These are phyloP conservation scores for Miltochrista miniata DNA, from an alignment of 2,888 invertebrate genomes.

Conservation along the genomic window DNA sequence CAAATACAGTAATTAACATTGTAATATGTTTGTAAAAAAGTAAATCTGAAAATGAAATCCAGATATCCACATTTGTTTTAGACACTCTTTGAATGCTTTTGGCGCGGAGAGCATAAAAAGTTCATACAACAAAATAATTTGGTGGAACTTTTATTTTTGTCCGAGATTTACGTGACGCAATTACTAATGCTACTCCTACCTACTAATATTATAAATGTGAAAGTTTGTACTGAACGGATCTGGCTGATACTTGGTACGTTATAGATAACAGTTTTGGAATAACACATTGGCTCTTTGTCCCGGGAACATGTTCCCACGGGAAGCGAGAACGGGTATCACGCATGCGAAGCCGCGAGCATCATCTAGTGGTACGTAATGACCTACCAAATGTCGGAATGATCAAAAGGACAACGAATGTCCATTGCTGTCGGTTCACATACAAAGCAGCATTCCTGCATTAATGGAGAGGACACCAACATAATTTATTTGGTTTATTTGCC, in stretches of 20 bases:
- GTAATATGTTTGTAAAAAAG: neutral
- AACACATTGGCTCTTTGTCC: no score
- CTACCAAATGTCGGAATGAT: conserved; percentile 7
- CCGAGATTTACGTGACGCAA: conserved; percentile 8
- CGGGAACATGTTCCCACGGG: no score
- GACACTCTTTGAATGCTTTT: neutral
- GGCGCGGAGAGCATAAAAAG: neutral
- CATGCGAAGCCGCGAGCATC: no score
- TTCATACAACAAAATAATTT: neutral
- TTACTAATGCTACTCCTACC: conserved; percentile 8
- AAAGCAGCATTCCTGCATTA: conserved; percentile 5
- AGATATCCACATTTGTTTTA: neutral
- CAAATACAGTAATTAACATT: no score
- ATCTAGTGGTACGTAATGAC: conserved; percentile 6
- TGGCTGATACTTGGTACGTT: no score
- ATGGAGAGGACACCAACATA: conserved; percentile 6
- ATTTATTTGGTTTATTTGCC: conserved; percentile 10
- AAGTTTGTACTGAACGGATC: no score
- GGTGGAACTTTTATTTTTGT: conserved; percentile 1
- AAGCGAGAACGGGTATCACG: no score
- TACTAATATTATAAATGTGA: no score
- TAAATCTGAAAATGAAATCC: neutral
- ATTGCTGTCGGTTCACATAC: conserved; percentile 5
- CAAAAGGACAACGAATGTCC: conserved; percentile 2
- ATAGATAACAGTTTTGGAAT: no score